Percentiles rank a stretch among this genome's conserved stretches.
phyloP scores from a whole-genome alignment of 2,888 invertebrate genomes.

The Apamea sordens region DNA sequence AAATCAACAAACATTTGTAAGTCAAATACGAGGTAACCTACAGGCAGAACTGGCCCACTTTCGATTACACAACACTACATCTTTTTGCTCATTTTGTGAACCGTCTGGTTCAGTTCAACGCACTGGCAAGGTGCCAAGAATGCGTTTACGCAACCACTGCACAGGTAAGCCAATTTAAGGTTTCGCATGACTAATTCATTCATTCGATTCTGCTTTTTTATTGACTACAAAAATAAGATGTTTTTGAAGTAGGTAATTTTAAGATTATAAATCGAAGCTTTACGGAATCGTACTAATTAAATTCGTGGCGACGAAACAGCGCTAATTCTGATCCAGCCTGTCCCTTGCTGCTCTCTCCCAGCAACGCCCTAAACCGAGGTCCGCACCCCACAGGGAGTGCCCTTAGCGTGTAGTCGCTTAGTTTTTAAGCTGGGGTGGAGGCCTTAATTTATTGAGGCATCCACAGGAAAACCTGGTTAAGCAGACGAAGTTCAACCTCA shows the following conservation, averaged over 20 bases:
- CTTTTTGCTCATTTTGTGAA: constrained; percentile 33
- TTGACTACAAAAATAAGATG: background rate
- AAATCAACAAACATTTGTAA: background rate
- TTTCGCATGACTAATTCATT: background rate
- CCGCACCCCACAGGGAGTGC: too few relatives aligned
- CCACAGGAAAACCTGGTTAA: too few relatives aligned
- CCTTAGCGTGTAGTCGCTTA: too few relatives aligned
- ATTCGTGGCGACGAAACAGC: too few relatives aligned
- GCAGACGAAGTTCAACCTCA: too few relatives aligned
- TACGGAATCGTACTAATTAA: too few relatives aligned
- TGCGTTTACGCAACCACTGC: constrained; percentile 39
- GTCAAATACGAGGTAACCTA: background rate
- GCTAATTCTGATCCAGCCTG: too few relatives aligned
- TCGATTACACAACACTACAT: constrained; percentile 39
- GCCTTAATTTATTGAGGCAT: too few relatives aligned
- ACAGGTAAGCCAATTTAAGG: constrained; percentile 16
- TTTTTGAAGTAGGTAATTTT: background rate
- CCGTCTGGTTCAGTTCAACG: constrained; percentile 49
- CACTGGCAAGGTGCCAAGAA: constrained; percentile 48
- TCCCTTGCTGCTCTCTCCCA: too few relatives aligned
- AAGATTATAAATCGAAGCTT: too few relatives aligned
- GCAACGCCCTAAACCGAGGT: too few relatives aligned
- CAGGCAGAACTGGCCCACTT: constrained; percentile 17
- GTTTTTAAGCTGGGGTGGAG: too few relatives aligned
- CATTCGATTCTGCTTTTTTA: background rate